phyloP scores from a whole-genome alignment of 2,113 vertebrate genomes.

The Numenius arquata region DNA sequence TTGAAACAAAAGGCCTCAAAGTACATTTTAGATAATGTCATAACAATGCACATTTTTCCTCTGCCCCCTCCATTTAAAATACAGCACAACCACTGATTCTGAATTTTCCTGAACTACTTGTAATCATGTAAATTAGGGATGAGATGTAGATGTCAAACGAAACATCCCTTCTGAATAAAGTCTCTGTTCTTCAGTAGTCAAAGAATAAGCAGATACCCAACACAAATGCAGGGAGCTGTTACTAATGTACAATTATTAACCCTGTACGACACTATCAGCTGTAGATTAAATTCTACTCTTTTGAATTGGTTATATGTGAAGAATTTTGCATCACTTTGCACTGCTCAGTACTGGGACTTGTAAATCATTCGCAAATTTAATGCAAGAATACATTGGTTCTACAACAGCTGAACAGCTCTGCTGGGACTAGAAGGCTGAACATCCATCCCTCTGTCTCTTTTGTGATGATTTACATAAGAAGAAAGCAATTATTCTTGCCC shows the following conservation, averaged over 20 bases:
- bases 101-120: slow-evolving; percentile 40
- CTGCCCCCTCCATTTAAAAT: slow-evolving; percentile 19
- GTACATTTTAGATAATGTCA: background rate
- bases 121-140: slow-evolving; percentile 50
- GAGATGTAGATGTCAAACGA: slow-evolving; percentile 38
- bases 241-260: slow-evolving; percentile 37
- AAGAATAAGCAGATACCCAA: slow-evolving; percentile 43
- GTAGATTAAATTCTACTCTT: background rate
- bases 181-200: slow-evolving; percentile 29
- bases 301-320: background rate
- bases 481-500: slow-evolving; percentile 23
- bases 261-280: background rate
- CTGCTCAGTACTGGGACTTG: background rate
- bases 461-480: slow-evolving; percentile 11
- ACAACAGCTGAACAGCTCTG: background rate
- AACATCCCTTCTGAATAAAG: slow-evolving; percentile 26
- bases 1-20: slow-evolving; percentile 39
- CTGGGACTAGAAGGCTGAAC: background rate
- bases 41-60: background rate
- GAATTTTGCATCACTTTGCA: background rate
- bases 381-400: background rate
- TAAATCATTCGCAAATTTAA: background rate
- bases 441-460: background rate
- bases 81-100: slow-evolving; percentile 26
- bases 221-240: background rate